These are phyloP conservation scores for Bergia puertoricense DNA, from an alignment of 92 coral and sea anemone species.

Conservation along the genomic window DNA sequence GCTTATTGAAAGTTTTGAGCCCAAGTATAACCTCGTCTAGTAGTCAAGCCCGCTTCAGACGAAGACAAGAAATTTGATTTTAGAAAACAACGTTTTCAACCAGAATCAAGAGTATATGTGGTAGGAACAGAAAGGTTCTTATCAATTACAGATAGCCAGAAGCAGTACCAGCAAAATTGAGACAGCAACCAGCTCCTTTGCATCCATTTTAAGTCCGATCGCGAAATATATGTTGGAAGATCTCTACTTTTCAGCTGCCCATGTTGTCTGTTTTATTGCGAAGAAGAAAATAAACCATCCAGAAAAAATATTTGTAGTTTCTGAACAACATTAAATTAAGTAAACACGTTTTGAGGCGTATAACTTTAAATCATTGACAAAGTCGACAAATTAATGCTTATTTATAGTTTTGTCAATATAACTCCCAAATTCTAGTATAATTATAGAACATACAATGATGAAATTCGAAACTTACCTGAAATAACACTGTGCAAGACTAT, in stretches of 20 bases:
- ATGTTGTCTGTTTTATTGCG: background rate
- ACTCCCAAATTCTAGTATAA: background rate
- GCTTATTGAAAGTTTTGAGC: background rate
- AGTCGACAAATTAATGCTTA: background rate
- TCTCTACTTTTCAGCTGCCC: background rate
- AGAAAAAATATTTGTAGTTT: background rate
- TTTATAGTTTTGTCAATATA: no score
- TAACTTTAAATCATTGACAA: background rate
- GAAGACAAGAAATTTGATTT: background rate
- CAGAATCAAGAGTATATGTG: background rate
- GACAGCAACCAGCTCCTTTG: background rate
- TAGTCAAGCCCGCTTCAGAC: background rate
- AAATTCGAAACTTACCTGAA: background rate
- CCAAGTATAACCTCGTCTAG: background rate
- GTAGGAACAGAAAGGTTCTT: background rate
- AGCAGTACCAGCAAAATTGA: background rate
- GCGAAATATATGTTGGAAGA: background rate
- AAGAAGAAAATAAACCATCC: background rate
- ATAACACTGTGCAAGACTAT: background rate
- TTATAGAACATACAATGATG: background rate
- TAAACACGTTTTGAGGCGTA: background rate
- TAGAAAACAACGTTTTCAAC: background rate
- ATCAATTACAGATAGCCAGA: background rate
- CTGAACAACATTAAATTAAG: background rate
- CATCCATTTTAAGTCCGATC: background rate